Conservation (phyloP, 2,797 vertebrate genomes). For the Novumbra hubbsi region DNA sequence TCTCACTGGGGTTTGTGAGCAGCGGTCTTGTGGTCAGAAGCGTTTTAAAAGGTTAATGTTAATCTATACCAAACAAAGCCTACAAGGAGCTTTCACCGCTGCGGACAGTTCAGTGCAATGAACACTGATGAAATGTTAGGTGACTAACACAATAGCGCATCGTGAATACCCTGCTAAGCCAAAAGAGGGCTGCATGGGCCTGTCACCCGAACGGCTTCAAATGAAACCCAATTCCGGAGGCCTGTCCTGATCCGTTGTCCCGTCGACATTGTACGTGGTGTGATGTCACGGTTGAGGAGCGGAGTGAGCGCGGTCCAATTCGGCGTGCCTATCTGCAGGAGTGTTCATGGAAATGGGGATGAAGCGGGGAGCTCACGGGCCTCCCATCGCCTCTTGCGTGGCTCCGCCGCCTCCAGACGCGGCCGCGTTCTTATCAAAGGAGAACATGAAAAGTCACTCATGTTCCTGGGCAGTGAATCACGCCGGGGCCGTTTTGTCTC, state of each 20-base stretch:
- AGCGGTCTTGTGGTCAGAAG: conserved; percentile 78
- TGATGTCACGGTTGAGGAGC: conserved; percentile 55
- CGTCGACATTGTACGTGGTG: conserved; percentile 8
- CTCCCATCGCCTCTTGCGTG: not conserved
- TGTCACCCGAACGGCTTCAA: not conserved
- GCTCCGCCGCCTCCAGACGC: conserved; percentile 56
- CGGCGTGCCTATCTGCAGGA: conserved; percentile 46
- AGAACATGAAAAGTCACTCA: conserved; percentile 74
- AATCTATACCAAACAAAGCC: conserved; percentile 67
- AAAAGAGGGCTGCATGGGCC: conserved; percentile 41
- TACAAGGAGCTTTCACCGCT: conserved; percentile 71
- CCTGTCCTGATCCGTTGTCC: not conserved
- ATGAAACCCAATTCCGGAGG: not conserved
- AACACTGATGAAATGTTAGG: conserved; percentile 75
- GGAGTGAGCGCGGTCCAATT: conserved; percentile 57
- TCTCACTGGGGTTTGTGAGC: conserved; percentile 56
- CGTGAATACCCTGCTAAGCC: conserved; percentile 69
- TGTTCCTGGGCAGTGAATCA: conserved; percentile 73
- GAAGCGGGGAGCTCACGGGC: conserved; percentile 60
- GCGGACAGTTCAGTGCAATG: conserved; percentile 72
- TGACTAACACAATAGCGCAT: conserved; percentile 65
- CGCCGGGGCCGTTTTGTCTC: conserved; percentile 36
- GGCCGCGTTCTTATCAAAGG: conserved; percentile 71
- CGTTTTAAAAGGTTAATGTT: conserved; percentile 84
- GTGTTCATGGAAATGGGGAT: conserved; percentile 75